Conservation (phyloP, 2,113 vertebrate genomes). For the Chlamydotis undulata region DNA sequence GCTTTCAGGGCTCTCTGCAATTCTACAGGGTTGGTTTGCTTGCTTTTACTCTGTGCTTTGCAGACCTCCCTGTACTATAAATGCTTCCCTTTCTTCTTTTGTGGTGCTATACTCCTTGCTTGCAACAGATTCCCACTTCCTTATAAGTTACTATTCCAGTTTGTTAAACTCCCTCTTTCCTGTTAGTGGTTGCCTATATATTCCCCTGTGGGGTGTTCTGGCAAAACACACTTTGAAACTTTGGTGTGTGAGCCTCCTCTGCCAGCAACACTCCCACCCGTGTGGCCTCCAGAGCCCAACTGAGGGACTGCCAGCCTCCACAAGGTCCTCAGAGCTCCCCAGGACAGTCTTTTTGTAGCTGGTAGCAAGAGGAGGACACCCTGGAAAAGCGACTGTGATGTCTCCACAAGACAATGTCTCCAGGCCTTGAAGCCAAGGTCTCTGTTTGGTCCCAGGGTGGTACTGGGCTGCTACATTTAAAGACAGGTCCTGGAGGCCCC, state of each 20-base stretch:
- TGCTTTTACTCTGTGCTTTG: background rate
- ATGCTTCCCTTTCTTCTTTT: background rate
- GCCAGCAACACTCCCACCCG: fast-evolving
- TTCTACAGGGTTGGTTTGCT: background rate
- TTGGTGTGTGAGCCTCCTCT: background rate
- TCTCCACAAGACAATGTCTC: background rate
- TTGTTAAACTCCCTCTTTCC: background rate
- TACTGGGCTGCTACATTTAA: background rate
- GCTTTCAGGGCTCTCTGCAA: background rate
- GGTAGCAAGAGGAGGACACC: background rate
- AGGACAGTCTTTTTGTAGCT: background rate
- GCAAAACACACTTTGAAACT: background rate
- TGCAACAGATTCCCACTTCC: background rate
- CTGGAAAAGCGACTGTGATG: background rate
- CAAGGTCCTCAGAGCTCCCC: background rate
- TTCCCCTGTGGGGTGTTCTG: background rate
- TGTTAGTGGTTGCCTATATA: background rate
- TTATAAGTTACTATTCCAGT: background rate
- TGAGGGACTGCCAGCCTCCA: fast-evolving
- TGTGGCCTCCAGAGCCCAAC: background rate
- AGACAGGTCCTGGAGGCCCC: background rate
- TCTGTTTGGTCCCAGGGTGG: background rate
- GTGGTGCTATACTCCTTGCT: background rate
- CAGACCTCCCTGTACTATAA: background rate
- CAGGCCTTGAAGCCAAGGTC: background rate